phyloP scores from a whole-genome alignment of 2,113 vertebrate species.

The Lates calcarifer region DNA sequence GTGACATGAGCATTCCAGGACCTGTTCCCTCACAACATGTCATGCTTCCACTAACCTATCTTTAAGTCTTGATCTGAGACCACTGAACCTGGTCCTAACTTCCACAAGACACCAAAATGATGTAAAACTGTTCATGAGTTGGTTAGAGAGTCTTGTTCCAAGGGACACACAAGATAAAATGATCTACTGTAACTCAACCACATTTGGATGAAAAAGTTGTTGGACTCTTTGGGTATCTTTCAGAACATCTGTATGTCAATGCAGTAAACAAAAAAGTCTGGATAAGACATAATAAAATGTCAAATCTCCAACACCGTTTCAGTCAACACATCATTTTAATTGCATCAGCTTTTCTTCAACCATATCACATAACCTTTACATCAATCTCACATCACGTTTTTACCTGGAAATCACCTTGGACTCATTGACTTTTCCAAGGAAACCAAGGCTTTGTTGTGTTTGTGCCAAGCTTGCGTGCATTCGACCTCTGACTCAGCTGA shows the following conservation, averaged over 20 bases:
- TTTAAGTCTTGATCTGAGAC: slow-evolving; percentile 14
- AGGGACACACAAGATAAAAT: background rate
- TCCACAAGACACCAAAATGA: background rate
- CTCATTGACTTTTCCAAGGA: slow-evolving; percentile 33
- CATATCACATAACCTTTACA: slow-evolving; percentile 25
- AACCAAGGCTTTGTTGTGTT: slow-evolving; percentile 57
- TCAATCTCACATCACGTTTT: slow-evolving; percentile 14
- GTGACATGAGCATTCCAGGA: slow-evolving; percentile 49
- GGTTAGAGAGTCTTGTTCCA: background rate
- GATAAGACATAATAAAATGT: background rate
- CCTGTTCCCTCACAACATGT: slow-evolving; percentile 21
- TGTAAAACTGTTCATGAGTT: background rate
- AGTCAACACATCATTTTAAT: slow-evolving; percentile 24
- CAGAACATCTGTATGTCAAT: background rate
- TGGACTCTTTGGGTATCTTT: background rate
- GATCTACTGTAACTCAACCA: background rate
- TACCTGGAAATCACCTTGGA: slow-evolving; percentile 15
- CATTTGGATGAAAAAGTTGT: background rate
- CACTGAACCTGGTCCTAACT: background rate
- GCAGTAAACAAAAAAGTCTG: background rate
- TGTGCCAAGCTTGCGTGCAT: slow-evolving; percentile 51
- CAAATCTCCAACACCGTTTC: slow-evolving; percentile 1
- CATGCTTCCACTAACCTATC: background rate
- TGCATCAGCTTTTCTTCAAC: slow-evolving; percentile 21
- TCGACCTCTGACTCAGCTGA: slow-evolving; percentile 73